Percentiles rank a stretch among this genome's conserved stretches.
phyloP scores from a whole-genome alignment of 1,140 invertebrate species.

The Ostrea denselamellosa region DNA sequence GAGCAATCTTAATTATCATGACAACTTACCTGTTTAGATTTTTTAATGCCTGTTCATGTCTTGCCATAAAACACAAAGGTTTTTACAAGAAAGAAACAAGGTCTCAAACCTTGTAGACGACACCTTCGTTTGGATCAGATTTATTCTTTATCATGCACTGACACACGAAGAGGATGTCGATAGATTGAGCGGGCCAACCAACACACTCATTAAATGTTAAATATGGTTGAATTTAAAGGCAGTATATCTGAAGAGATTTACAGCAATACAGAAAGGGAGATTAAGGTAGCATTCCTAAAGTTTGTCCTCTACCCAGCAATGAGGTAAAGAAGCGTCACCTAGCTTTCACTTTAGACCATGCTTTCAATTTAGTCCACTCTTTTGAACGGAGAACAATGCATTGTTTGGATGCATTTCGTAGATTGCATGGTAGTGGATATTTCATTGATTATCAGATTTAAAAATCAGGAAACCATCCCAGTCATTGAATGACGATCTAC shows the following conservation, averaged over 20 bases:
- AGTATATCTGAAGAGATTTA: slow-evolving; percentile 12
- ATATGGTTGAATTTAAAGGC: slow-evolving; percentile 25
- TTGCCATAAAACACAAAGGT: neutral
- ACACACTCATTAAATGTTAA: slow-evolving; percentile 20
- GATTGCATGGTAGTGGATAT: neutral
- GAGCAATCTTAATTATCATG: neutral
- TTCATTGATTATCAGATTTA: neutral
- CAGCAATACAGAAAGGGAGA: neutral
- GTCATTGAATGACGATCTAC: neutral
- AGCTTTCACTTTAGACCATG: neutral
- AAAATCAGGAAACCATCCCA: neutral
- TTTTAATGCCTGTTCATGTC: slow-evolving; percentile 11
- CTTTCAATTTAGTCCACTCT: neutral
- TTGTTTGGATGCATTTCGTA: neutral
- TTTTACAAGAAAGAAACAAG: slow-evolving; percentile 25
- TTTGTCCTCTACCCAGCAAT: neutral
- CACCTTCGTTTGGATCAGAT: neutral
- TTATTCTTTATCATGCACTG: slow-evolving; percentile 17
- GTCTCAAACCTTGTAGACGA: neutral
- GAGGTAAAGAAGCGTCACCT: neutral
- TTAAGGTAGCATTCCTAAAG: neutral
- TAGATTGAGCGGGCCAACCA: neutral
- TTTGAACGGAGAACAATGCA: neutral
- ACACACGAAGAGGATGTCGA: slow-evolving; percentile 11
- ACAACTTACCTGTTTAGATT: slow-evolving; percentile 13